Evolutionary conservation across 2,797 vertebrate genomes (phyloP).

Genomic region (Smutsia temminckii): DNA sequence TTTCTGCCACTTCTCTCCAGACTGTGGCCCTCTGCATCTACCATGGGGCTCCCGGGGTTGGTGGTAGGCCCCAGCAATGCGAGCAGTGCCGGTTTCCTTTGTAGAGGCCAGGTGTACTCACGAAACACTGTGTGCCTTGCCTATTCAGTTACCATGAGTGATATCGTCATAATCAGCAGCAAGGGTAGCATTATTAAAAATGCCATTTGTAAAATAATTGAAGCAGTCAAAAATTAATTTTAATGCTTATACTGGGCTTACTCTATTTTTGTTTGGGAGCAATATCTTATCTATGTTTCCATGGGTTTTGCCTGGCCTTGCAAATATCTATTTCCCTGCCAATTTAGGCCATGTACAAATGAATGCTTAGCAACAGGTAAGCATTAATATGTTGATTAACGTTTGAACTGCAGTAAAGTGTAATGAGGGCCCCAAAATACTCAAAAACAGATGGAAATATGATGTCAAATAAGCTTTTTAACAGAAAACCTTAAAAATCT

Average conservation of each 20-base stretch:
- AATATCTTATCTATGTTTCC: background rate
- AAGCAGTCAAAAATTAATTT: background rate
- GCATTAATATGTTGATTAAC: background rate
- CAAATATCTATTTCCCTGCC: background rate
- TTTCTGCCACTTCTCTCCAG: background rate
- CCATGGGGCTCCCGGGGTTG: background rate
- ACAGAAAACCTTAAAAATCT: background rate
- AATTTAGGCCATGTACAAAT: background rate
- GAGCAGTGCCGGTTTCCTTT: background rate
- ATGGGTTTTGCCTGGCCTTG: background rate
- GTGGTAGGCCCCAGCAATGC: background rate
- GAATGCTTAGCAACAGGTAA: background rate
- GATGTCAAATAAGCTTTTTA: background rate
- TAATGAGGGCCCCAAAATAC: background rate
- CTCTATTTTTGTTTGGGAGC: background rate
- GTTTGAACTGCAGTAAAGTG: background rate
- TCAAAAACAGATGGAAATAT: background rate
- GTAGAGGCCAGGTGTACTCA: background rate
- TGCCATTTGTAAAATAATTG: background rate
- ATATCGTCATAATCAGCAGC: background rate
- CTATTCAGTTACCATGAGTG: background rate
- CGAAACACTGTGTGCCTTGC: background rate
- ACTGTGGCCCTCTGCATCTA: background rate
- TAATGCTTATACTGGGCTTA: background rate
- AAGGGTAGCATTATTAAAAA: background rate